Evolutionary conservation across 2,888 invertebrate genomes (phyloP).

Genomic region (Microchrysa polita): DNA sequence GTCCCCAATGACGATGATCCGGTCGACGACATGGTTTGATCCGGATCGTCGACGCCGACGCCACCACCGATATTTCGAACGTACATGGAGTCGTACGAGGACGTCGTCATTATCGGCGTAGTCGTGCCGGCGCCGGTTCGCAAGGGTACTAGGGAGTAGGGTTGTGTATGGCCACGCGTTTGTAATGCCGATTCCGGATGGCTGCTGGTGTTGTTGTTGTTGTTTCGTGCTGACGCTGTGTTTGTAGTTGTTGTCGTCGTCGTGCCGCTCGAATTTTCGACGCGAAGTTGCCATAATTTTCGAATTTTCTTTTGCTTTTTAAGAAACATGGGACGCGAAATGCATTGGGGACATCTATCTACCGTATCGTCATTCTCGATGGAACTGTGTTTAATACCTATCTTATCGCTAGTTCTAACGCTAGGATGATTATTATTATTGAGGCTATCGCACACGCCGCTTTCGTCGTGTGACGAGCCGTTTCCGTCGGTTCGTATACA

Average conservation of each 20-base stretch:
- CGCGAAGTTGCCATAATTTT: slow-evolving; percentile 64
- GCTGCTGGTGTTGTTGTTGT: slow-evolving; percentile 44
- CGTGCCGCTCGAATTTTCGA: slow-evolving; percentile 52
- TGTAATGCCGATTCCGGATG: not conserved
- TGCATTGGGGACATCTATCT: slow-evolving; percentile 66
- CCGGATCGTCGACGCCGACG: slow-evolving; percentile 52
- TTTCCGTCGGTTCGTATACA: slow-evolving; percentile 47
- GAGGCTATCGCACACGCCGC: slow-evolving; percentile 31
- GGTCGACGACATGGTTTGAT: slow-evolving; percentile 49
- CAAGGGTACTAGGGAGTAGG: slow-evolving; percentile 52
- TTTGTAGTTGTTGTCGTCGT: slow-evolving; percentile 49
- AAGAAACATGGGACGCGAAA: slow-evolving; percentile 65
- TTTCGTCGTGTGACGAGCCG: slow-evolving; percentile 21
- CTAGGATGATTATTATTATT: slow-evolving; percentile 42
- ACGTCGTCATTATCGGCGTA: slow-evolving; percentile 52
- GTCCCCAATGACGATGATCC: too few species aligned
- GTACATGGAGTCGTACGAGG: too few species aligned
- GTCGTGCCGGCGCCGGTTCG: not conserved
- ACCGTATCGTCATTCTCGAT: slow-evolving; percentile 64
- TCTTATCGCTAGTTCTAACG: slow-evolving; percentile 39
- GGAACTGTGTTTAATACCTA: slow-evolving; percentile 54
- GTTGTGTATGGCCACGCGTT: slow-evolving; percentile 52
- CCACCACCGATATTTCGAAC: slow-evolving; percentile 54
- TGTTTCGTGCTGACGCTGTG: slow-evolving; percentile 39
- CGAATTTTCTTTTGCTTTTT: slow-evolving; percentile 58